Percentiles rank a stretch among this genome's conserved stretches.
phyloP scores from a whole-genome alignment of 2,888 invertebrate species.

The Bruchidius siliquastri region DNA sequence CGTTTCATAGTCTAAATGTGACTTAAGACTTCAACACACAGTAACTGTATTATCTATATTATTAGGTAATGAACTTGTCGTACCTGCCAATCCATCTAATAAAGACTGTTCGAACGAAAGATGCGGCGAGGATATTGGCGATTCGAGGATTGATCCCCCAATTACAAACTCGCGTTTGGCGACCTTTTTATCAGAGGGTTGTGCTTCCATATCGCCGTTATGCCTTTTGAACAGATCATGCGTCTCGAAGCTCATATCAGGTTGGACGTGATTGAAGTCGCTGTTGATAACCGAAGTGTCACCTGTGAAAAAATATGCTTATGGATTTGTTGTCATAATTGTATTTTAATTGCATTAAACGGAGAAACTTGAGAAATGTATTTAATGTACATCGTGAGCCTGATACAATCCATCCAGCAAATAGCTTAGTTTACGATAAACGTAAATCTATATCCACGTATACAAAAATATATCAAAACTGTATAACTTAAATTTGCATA shows the following conservation, averaged over 20 bases:
- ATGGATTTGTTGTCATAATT: too few relatives aligned
- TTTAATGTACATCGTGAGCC: too few relatives aligned
- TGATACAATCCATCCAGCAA: too few relatives aligned
- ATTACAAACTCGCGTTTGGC: constrained; percentile 64
- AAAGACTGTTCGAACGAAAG: constrained; percentile 55
- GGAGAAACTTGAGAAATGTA: too few relatives aligned
- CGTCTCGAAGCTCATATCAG: constrained; percentile 30
- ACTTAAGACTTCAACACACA: too few relatives aligned
- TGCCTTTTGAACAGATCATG: constrained; percentile 54
- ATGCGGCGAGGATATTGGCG: constrained; percentile 8
- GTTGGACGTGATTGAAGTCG: constrained; percentile 49
- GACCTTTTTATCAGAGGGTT: constrained; percentile 18
- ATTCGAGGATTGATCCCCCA: constrained; percentile 64
- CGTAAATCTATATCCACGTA: too few relatives aligned
- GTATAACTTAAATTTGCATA: too few relatives aligned
- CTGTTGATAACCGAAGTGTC: constrained; percentile 50
- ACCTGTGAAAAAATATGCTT: constrained; percentile 9
- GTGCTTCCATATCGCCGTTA: constrained; percentile 19
- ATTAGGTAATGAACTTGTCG: background rate
- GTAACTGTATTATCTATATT: too few relatives aligned
- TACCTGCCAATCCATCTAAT: constrained; percentile 61
- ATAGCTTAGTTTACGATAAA: too few relatives aligned
- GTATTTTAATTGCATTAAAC: too few relatives aligned
- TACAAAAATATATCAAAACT: too few relatives aligned
- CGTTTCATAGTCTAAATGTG: too few relatives aligned